A percentile compares a stretch with the other conserved stretches of the same genome.
phyloP scores from a whole-genome alignment of 1,140 invertebrate genomes.

The Aplysia californica region DNA sequence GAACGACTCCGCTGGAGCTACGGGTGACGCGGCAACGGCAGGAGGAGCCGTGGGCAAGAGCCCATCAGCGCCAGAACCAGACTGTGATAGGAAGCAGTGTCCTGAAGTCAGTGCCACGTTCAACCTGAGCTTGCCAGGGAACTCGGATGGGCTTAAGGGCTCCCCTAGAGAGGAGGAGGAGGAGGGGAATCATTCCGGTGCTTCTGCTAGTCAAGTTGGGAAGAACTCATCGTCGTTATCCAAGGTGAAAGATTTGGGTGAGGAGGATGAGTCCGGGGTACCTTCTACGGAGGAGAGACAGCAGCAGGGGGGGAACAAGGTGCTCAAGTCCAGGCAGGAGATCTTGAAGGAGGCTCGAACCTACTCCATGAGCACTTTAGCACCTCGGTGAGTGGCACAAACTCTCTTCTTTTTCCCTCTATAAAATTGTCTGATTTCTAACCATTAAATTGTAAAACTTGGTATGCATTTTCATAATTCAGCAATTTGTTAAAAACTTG shows the following conservation, averaged over 20 bases:
- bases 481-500: too few species aligned
- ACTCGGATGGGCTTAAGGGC: too few species aligned
- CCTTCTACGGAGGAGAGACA: background rate
- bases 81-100: too few species aligned
- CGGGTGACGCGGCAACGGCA: background rate
- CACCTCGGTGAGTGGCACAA: constrained; percentile 30
- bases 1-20: background rate
- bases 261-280: background rate
- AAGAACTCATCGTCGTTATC: too few species aligned
- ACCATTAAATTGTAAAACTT: too few species aligned
- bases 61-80: background rate
- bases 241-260: background rate
- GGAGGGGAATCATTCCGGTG: background rate
- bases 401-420: background rate
- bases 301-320: too few species aligned
- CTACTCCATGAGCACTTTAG: constrained; percentile 47
- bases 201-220: background rate
- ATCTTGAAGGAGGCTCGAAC: constrained; percentile 49
- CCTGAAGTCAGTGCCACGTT: background rate
- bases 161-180: too few species aligned
- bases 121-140: background rate
- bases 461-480: too few species aligned
- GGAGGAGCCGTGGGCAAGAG: background rate
- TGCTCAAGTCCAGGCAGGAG: constrained; percentile 46
- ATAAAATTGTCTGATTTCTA: too few species aligned